Conservation (phyloP, 2,113 vertebrate species). For the Haemorhous mexicanus region DNA sequence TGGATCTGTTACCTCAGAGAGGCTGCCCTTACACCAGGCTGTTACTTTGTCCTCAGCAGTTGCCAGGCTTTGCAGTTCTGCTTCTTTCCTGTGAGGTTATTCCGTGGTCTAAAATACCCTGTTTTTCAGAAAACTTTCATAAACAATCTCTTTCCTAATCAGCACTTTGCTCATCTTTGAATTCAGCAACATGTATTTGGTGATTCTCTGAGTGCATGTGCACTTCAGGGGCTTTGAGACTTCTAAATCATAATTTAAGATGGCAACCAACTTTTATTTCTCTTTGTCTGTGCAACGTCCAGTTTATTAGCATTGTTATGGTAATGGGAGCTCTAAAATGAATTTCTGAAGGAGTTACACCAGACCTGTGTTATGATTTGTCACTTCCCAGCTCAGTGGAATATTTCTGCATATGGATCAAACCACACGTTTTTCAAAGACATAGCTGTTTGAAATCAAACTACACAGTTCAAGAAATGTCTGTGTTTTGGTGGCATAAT, state of each 20-base stretch:
- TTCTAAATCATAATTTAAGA: background rate
- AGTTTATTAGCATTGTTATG: background rate
- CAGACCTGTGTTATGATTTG: background rate
- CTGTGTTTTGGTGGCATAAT: background rate
- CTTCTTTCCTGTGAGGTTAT: background rate
- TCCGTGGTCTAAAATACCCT: background rate
- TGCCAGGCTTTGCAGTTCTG: background rate
- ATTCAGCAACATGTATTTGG: background rate
- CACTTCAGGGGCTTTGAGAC: background rate
- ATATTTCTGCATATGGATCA: background rate
- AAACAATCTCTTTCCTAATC: background rate
- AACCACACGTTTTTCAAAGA: background rate
- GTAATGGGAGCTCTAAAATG: background rate
- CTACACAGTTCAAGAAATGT: background rate
- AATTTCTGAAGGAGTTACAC: background rate
- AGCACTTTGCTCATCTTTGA: fast-evolving
- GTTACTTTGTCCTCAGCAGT: background rate
- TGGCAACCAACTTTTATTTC: background rate
- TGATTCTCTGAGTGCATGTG: background rate
- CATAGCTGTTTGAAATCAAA: background rate
- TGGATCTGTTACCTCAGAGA: background rate
- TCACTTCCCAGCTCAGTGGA: background rate
- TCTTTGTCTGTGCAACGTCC: background rate
- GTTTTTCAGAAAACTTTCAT: background rate
- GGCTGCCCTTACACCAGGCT: background rate